Base-by-base conservation (phyloP, 2,113 vertebrate genomes). In the Falco punctatus region DNA sequence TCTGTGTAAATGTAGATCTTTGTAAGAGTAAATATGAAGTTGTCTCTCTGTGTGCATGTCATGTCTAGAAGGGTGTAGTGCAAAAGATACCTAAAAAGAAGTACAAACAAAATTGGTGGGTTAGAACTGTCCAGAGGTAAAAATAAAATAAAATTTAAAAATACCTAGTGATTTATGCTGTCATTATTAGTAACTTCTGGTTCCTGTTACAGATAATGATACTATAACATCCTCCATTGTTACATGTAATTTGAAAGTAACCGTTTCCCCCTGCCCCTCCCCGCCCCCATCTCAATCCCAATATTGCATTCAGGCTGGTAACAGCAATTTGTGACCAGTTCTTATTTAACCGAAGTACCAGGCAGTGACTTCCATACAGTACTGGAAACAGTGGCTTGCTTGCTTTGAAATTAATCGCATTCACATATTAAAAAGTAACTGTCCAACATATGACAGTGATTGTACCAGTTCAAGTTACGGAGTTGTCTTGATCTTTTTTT, bases 271-370 rank as follows among this genome's bases (percentile, higher is more conserved):
- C 7, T 23, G 38, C 38, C 38, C 38, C 38, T 38, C 23, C 1
- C 1, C 33, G 35, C 8, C 11, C 15, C 11, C 5, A 3, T 40
- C 33, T 59, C 27, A 44, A 27, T 65, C 1, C 2, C n/a, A 64
- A 9, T 61, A 69, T 33, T 73, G 28, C 26, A 30, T 46, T 92
- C 38, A 55, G 61, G 59, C 18, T 2, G 0, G 19, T 81, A 58
- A 26, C 38, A 55, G 57, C 26, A 79, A 64, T 81, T 92, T 84
- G 24, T 89, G 81, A 75, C 32, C 64, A 71, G 2, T 48, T 80
- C 62, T 71, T 32, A 2, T 80, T 65, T 72, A 80, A 58, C 22
- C 13, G 3, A 58, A 86, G 42, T 66, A 64, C 15, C 57, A 40
- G 20, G 13, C 61, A 65, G 13, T 48, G 44, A 24, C 42, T 93